phyloP scores from a whole-genome alignment of 2,113 vertebrate genomes.

The Copsychus sechellarum region DNA sequence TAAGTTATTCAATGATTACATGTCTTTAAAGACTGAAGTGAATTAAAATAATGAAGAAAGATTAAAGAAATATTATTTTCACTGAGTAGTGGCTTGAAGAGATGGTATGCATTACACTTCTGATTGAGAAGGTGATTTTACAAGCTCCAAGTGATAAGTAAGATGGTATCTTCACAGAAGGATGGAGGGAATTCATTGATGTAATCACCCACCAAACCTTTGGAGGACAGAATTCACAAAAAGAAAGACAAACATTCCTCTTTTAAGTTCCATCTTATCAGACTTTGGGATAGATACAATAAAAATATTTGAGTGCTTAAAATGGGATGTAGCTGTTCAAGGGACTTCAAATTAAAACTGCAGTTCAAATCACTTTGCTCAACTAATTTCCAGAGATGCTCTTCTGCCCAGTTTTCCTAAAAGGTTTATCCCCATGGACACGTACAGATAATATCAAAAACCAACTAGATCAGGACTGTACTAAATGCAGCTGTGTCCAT shows the following conservation, averaged over 20 bases:
- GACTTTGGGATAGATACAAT: not conserved
- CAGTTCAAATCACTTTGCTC: not conserved
- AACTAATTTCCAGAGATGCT: not conserved
- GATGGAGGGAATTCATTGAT: not conserved
- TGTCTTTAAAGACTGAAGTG: not conserved
- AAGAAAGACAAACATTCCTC: not conserved
- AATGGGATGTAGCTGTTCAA: not conserved
- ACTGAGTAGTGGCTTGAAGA: not conserved
- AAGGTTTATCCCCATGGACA: not conserved
- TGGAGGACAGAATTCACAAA: not conserved
- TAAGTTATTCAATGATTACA: not conserved
- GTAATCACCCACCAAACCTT: not conserved
- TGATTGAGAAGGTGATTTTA: not conserved
- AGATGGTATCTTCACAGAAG: not conserved
- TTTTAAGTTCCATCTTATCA: not conserved
- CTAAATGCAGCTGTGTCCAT: not conserved
- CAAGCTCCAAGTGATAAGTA: not conserved
- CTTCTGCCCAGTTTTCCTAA: not conserved
- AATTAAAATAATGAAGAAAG: not conserved
- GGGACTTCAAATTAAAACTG: not conserved
- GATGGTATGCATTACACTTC: accelerated
- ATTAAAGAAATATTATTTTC: not conserved
- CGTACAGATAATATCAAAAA: not conserved
- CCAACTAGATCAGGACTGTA: not conserved
- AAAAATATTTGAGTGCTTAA: not conserved